These are phyloP conservation scores for Ptychobarbus kaznakovi DNA, from an alignment of 2,797 vertebrate species.

Conservation along the genomic window DNA sequence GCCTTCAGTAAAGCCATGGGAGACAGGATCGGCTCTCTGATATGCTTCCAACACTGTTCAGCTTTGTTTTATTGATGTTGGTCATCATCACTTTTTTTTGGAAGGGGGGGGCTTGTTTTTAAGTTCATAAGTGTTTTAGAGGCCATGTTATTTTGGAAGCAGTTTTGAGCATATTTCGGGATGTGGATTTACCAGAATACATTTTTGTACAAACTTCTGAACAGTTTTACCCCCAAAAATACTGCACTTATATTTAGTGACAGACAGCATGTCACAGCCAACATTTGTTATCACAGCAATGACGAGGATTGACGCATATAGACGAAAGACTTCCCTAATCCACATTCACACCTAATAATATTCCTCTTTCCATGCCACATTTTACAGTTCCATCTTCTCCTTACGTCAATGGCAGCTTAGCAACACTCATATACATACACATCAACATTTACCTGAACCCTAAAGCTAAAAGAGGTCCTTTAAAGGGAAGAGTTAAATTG, in stretches of 20 bases:
- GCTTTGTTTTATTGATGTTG: conserved; percentile 11
- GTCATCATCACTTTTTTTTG: not conserved
- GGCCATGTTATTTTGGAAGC: not conserved
- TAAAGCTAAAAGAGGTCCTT: not conserved
- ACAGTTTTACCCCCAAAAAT: not conserved
- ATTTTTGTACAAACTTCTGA: not conserved
- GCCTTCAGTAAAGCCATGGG: conserved; percentile 71
- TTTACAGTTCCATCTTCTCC: conserved; percentile 37
- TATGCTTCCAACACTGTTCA: conserved; percentile 11
- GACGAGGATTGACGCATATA: conserved; percentile 59
- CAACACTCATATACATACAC: conserved; percentile 35
- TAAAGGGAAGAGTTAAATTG: not conserved
- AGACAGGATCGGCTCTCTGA: conserved; percentile 64
- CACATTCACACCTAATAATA: conserved; percentile 48
- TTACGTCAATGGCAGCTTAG: conserved; percentile 40
- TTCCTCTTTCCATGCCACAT: conserved; percentile 30
- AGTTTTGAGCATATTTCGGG: not conserved
- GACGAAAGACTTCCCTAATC: conserved; percentile 44
- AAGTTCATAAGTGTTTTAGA: not conserved
- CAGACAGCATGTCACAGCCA: conserved; percentile 30
- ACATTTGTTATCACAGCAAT: not conserved
- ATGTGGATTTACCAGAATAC: not conserved
- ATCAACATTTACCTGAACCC: conserved; percentile 14
- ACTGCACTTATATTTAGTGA: conserved; percentile 38
- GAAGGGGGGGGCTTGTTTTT: not conserved